Evolutionary conservation across 1,140 invertebrate genomes (phyloP), one percentile per base, ranked within the genome.

Genomic region (Micrasema minimum): DNA sequence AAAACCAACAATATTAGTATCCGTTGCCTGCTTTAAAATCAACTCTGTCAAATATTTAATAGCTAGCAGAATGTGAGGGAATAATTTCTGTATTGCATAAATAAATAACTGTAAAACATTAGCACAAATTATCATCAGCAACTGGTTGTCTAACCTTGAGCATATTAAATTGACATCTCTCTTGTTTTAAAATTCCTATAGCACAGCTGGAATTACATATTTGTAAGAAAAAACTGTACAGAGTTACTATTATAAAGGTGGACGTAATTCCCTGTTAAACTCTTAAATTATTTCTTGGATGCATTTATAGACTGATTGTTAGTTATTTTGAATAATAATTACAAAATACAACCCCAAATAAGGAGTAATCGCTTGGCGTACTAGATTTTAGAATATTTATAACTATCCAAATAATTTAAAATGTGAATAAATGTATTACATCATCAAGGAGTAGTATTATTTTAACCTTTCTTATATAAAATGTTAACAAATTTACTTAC

Each of bases 361-460:
- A 38, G 55, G 55, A 59, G 22, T 43, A 59, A 43, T 59, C 10
- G 55, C 55, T 59, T 59, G 55, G 55, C 55, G 55, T 59, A 59
- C 37, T 59, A 59, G 55, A 59, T 22, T 41, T 20, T 59, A 59
- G 14, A 35, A 59, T 59, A 59, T 38, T 38, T 59, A 26, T 53
- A 43, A 38, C 55, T 59, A 59, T 59, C 55, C 55, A 59, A 59
- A 59, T 59, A 59, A 31, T 59, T 59, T 20, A 38, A 59, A 41
- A 59, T 59, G 55, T 59, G 55, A 59, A 59, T 59, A 59, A 59
- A 59, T 59, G 55, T 59, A 59, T 59, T 59, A 59, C 37, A 59
- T 59, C 55, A 59, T 35, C 20, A 59, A n/a, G n/a, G n/a, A n/a
- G 20, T 38, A 20, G 16, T 2, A 61, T 41, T 64, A 45, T 41